Conservation (phyloP, 2,888 invertebrate genomes). For the Megaustenia siamemsis region DNA sequence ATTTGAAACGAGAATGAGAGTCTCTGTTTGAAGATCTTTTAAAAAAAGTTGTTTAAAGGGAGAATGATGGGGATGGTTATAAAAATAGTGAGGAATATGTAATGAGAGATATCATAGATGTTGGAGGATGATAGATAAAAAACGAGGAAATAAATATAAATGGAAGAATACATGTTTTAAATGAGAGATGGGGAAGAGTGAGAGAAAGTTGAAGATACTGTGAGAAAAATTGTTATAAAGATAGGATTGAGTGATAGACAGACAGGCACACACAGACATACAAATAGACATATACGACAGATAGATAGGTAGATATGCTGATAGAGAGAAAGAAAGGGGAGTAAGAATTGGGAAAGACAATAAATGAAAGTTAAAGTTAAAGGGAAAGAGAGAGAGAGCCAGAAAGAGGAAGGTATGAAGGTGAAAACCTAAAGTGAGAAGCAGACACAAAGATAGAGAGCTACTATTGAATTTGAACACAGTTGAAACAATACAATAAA, state of each 20-base stretch:
- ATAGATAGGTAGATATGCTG: not conserved
- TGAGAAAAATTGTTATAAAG: not conserved
- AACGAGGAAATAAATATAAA: not conserved
- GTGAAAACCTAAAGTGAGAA: too few species aligned
- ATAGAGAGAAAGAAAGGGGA: not conserved
- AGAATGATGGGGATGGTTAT: not conserved
- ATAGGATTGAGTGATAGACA: not conserved
- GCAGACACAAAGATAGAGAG: too few species aligned
- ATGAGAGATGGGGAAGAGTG: not conserved
- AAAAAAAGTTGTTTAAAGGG: too few species aligned
- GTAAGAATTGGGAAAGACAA: too few species aligned
- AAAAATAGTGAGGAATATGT: not conserved
- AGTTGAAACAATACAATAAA: too few species aligned
- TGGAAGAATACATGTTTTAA: not conserved
- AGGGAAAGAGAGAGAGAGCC: too few species aligned
- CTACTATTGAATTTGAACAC: too few species aligned
- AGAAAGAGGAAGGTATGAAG: too few species aligned
- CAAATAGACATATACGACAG: constrained; percentile 1
- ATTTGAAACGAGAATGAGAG: too few species aligned
- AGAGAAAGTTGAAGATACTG: not conserved
- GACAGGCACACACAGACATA: constrained; percentile 11
- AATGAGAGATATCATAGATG: not conserved
- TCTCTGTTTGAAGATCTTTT: too few species aligned
- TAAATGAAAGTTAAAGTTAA: too few species aligned
- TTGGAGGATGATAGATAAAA: not conserved